These are phyloP conservation scores for Gulo gulo DNA, from an alignment of 2,113 vertebrate genomes.

Conservation along the genomic window DNA sequence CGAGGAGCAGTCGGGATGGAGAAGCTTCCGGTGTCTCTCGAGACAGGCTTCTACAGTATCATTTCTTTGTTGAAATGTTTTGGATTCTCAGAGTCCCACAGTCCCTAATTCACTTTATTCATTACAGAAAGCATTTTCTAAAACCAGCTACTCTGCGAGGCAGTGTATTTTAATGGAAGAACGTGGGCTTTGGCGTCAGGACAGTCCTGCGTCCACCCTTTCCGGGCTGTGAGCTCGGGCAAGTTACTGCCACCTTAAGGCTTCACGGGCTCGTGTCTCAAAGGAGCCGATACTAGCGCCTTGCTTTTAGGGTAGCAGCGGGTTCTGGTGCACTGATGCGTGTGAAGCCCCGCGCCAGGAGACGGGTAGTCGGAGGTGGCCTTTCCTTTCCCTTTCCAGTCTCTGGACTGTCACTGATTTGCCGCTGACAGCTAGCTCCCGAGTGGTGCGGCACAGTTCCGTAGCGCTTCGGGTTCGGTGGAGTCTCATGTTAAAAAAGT, in stretches of 20 bases:
- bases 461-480: background rate
- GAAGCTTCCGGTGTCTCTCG: background rate
- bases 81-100: background rate
- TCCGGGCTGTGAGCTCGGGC: background rate
- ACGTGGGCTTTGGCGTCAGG: background rate
- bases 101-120: background rate
- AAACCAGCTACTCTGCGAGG: background rate
- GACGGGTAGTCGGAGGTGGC: background rate
- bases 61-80: background rate
- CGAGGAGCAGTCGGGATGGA: background rate
- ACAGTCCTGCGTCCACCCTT: background rate
- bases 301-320: background rate
- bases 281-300: background rate
- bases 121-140: background rate
- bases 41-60: background rate
- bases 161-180: background rate
- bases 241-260: background rate
- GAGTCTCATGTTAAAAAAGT: background rate
- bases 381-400: background rate
- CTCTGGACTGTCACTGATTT: no score
- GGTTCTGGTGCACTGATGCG: fast-evolving
- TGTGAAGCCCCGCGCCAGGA: background rate
- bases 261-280: background rate
- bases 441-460: no score
- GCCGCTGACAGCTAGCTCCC: background rate